Conservation (phyloP, 2,888 invertebrate genomes). For the Pachydiplax longipennis region DNA sequence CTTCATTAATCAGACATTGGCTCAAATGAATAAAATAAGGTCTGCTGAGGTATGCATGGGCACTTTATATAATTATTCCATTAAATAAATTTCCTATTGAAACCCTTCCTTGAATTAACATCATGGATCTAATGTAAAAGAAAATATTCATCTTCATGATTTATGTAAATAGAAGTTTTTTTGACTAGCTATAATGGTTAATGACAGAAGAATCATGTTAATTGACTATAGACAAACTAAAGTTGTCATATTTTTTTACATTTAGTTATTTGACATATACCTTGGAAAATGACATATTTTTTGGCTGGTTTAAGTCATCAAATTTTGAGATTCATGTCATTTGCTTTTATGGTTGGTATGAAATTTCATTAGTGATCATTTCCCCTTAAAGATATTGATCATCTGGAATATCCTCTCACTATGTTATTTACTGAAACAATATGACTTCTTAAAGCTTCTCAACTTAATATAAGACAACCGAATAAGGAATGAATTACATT, state of each 20-base stretch:
- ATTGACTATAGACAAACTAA: background rate
- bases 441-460: background rate
- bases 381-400: conserved; percentile 2
- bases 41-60: too few species aligned
- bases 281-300: background rate
- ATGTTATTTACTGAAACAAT: background rate
- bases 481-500: background rate
- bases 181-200: background rate
- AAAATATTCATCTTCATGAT: conserved; percentile 31
- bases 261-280: too few species aligned
- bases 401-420: background rate
- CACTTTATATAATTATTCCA: too few species aligned
- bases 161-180: conserved; percentile 11
- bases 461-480: background rate
- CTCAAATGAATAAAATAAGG: too few species aligned
- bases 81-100: too few species aligned
- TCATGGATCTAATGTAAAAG: background rate
- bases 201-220: background rate
- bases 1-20: too few species aligned
- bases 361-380: conserved; percentile 28
- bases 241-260: too few species aligned
- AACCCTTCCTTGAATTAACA: too few species aligned
- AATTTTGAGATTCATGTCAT: background rate
- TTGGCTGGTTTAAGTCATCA: background rate
- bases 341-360: background rate